These are phyloP conservation scores for Halictus quadricinctus DNA, from an alignment of 2,888 invertebrate genomes.

Conservation along the genomic window DNA sequence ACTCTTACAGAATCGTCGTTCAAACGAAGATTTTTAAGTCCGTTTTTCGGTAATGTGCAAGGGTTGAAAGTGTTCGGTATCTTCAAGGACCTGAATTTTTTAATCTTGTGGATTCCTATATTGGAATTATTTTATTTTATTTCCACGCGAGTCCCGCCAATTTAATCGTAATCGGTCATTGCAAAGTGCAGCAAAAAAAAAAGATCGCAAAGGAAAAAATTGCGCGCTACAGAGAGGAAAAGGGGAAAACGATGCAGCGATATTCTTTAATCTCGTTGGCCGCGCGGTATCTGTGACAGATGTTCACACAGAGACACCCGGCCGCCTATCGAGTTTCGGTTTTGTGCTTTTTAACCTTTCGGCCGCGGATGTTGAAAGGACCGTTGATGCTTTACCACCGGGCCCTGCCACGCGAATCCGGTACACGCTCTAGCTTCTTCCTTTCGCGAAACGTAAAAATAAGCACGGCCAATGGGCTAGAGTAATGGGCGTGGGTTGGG, in stretches of 20 bases:
- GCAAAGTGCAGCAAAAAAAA: background rate
- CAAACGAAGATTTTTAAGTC: no score
- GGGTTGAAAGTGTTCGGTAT: background rate
- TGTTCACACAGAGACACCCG: conserved; percentile 51
- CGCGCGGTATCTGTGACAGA: conserved; percentile 58
- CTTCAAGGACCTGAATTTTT: background rate
- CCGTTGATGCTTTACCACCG: conserved; percentile 35
- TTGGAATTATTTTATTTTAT: background rate
- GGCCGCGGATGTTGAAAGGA: conserved; percentile 48
- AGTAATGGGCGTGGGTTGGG: background rate
- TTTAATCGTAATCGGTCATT: background rate
- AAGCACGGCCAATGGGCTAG: conserved; percentile 27
- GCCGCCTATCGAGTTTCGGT: conserved; percentile 62
- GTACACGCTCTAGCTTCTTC: background rate
- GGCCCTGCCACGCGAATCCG: background rate
- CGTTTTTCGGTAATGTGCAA: no score
- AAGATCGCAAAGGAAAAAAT: background rate
- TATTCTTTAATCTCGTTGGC: conserved; percentile 65
- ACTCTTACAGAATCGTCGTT: no score
- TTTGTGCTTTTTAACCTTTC: conserved; percentile 66
- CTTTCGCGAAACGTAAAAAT: conserved; percentile 39
- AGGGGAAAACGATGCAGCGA: conserved; percentile 43
- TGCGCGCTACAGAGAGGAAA: background rate
- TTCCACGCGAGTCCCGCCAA: background rate
- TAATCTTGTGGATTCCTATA: fast-evolving